Percentiles rank a stretch among this genome's conserved stretches.
Conservation (phyloP, 2,888 invertebrate species). For the Sphinx pinastri region DNA sequence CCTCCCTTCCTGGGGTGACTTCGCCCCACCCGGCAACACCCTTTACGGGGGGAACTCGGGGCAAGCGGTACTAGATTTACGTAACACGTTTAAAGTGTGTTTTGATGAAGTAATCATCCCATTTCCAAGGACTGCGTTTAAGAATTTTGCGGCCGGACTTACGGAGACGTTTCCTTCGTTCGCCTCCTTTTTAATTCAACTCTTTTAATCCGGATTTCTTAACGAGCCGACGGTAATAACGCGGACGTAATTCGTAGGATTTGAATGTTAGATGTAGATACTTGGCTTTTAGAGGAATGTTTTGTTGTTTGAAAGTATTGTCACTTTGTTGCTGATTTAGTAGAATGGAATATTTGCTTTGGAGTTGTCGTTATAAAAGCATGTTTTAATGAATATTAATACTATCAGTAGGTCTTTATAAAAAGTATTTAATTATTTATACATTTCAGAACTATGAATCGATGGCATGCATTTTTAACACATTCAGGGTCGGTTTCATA, state of each 20-base stretch:
- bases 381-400: too few relatives aligned
- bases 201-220: constrained; percentile 77
- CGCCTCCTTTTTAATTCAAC: constrained; percentile 59
- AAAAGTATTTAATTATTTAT: too few relatives aligned
- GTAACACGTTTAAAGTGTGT: constrained; percentile 85
- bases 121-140: constrained; percentile 82
- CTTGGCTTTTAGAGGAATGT: constrained; percentile 4
- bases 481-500: too few relatives aligned
- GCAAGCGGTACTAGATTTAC: constrained; percentile 81
- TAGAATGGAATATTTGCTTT: too few relatives aligned
- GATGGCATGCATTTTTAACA: too few relatives aligned
- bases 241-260: constrained; percentile 57
- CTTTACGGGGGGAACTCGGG: constrained; percentile 66
- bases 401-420: too few relatives aligned
- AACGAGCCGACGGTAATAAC: constrained; percentile 72
- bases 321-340: background rate
- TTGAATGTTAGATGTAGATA: constrained; percentile 37
- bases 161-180: constrained; percentile 58
- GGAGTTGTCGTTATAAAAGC: too few relatives aligned
- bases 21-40: constrained; percentile 59
- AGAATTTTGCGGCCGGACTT: constrained; percentile 80
- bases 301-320: constrained; percentile 3
- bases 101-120: constrained; percentile 85
- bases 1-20: constrained; percentile 73
- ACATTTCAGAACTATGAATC: too few relatives aligned